Percentiles rank a stretch among this genome's conserved stretches.
Evolutionary conservation across 2,113 vertebrate species (phyloP).

Genomic region (Ploceus nigricollis): DNA sequence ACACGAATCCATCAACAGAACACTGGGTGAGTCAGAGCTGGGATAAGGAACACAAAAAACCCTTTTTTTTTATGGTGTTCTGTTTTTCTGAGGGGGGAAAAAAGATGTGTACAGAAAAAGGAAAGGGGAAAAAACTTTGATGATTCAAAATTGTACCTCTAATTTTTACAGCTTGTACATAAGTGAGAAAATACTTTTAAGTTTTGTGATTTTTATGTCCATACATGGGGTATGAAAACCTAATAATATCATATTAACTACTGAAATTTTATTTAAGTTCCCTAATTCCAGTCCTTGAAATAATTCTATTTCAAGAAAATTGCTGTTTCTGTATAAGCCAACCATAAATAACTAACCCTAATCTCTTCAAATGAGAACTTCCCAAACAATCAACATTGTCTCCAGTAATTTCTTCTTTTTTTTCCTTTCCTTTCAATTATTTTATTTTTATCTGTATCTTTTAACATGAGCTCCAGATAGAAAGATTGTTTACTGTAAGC

Average conservation of each 20-base stretch:
- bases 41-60: not conserved
- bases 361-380: not conserved
- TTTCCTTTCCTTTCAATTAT: not conserved
- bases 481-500: not conserved
- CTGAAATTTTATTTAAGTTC: not conserved
- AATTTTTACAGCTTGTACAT: not conserved
- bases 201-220: not conserved
- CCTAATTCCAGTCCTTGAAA: not conserved
- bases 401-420: not conserved
- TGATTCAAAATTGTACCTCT: accelerated
- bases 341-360: not conserved
- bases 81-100: accelerated
- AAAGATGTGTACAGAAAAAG: not conserved
- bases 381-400: not conserved
- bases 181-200: not conserved
- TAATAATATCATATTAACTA: not conserved
- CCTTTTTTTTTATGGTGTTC: not conserved
- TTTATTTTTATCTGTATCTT: not conserved
- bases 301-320: not conserved
- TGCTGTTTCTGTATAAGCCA: not conserved
- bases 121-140: accelerated
- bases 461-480: not conserved
- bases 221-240: not conserved
- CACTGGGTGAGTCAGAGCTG: constrained; percentile 58
- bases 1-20: constrained; percentile 68